A percentile compares a stretch with the other conserved stretches of the same genome.
phyloP scores from a whole-genome alignment of 2,888 invertebrate genomes.

The Chorisops tibialis region DNA sequence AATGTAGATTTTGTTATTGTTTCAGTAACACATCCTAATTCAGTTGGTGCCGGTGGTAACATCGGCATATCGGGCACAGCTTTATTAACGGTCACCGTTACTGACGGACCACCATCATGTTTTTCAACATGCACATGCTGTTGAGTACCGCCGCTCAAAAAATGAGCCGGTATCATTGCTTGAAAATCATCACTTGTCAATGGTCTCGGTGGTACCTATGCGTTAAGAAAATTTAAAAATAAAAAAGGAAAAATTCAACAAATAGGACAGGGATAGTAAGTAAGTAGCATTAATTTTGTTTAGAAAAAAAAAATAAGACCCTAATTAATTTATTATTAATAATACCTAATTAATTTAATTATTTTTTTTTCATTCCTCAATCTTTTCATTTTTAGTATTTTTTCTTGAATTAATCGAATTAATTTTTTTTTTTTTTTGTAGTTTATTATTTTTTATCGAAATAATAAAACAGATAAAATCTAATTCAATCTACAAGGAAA shows the following conservation, averaged over 20 bases:
- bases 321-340: too few relatives aligned
- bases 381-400: too few relatives aligned
- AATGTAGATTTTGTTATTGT: conserved; percentile 94
- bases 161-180: conserved; percentile 91
- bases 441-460: too few relatives aligned
- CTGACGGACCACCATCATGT: conserved; percentile 54
- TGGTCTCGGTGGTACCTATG: conserved; percentile 61
- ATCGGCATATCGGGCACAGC: conserved; percentile 64
- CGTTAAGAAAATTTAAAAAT: conserved; percentile 27
- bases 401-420: too few relatives aligned
- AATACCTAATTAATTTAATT: too few relatives aligned
- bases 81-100: conserved; percentile 84
- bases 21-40: conserved; percentile 85
- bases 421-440: too few relatives aligned
- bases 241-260: conserved; percentile 27
- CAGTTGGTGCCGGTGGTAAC: conserved; percentile 78
- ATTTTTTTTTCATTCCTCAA: too few relatives aligned
- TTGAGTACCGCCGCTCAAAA: conserved; percentile 82
- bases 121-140: conserved; percentile 52
- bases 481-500: too few relatives aligned
- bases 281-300: too few relatives aligned
- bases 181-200: conserved; percentile 92
- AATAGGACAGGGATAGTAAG: too few relatives aligned
- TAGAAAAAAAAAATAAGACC: too few relatives aligned
- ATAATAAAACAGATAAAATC: too few relatives aligned